Evolutionary conservation across 2,113 vertebrate genomes (phyloP).

Genomic region (Stictonetta naevosa): DNA sequence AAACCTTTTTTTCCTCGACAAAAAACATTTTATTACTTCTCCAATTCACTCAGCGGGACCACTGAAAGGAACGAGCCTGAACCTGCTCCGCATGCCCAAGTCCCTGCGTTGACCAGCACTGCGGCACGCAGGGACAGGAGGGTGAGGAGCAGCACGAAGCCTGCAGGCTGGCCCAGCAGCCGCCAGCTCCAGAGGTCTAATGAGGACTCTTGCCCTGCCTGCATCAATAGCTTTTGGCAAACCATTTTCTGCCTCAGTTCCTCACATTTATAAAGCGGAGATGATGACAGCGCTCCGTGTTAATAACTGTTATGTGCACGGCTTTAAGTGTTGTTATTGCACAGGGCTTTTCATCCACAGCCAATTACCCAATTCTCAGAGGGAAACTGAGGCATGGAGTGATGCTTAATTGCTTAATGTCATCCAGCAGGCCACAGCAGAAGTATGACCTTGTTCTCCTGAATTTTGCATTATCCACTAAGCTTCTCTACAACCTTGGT

Average conservation of each 20-base stretch:
- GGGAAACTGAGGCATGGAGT: slow-evolving; percentile 17
- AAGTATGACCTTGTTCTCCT: not conserved
- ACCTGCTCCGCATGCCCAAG: not conserved
- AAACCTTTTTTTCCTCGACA: not conserved
- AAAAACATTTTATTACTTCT: not conserved
- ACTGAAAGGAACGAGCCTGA: not conserved
- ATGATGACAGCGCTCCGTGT: not conserved
- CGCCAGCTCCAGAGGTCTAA: slow-evolving; percentile 3
- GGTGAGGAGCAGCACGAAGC: not conserved
- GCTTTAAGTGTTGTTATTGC: slow-evolving; percentile 26
- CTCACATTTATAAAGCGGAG: slow-evolving; percentile 16
- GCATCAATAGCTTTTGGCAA: slow-evolving; percentile 41
- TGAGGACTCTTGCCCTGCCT: slow-evolving; percentile 12
- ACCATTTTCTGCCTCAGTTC: slow-evolving; percentile 58
- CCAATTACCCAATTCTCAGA: not conserved
- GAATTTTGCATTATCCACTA: not conserved
- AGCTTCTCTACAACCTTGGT: not conserved
- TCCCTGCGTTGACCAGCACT: not conserved
- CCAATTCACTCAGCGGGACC: not conserved
- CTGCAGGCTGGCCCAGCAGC: not conserved
- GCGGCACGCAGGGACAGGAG: accelerated
- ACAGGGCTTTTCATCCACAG: not conserved
- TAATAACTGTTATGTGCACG: not conserved
- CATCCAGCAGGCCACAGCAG: not conserved
- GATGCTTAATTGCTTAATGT: not conserved